Evolutionary conservation across 2,888 invertebrate species (phyloP).

Genomic region (Glyphotaelius pellucidus): DNA sequence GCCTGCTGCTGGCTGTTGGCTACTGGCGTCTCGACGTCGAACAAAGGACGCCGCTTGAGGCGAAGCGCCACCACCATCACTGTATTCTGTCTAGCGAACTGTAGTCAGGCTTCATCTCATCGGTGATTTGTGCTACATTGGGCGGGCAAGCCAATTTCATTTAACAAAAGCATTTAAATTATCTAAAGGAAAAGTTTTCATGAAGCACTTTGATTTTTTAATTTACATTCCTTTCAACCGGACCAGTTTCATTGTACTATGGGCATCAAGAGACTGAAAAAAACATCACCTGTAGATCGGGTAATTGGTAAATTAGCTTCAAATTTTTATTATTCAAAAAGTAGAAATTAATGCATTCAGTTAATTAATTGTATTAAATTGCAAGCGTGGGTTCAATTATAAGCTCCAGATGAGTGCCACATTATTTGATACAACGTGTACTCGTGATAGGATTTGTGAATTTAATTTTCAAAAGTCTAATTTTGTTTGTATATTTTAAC

Average conservation of each 20-base stretch:
- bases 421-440: background rate
- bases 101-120: background rate
- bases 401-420: too few species aligned
- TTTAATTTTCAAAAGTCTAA: background rate
- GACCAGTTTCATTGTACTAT: too few species aligned
- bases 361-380: too few species aligned
- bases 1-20: slow-evolving; percentile 33
- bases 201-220: too few species aligned
- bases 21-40: slow-evolving; percentile 35
- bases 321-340: too few species aligned
- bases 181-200: background rate
- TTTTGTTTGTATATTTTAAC: background rate
- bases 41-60: slow-evolving; percentile 57
- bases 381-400: too few species aligned
- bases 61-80: slow-evolving; percentile 26
- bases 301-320: too few species aligned
- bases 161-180: background rate
- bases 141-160: background rate
- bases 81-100: background rate
- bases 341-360: too few species aligned
- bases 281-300: too few species aligned
- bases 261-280: too few species aligned
- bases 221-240: too few species aligned
- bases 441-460: too few species aligned
- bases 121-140: background rate